Evolutionary conservation across 2,113 vertebrate genomes (phyloP).

Genomic region (Ptyas mucosa): DNA sequence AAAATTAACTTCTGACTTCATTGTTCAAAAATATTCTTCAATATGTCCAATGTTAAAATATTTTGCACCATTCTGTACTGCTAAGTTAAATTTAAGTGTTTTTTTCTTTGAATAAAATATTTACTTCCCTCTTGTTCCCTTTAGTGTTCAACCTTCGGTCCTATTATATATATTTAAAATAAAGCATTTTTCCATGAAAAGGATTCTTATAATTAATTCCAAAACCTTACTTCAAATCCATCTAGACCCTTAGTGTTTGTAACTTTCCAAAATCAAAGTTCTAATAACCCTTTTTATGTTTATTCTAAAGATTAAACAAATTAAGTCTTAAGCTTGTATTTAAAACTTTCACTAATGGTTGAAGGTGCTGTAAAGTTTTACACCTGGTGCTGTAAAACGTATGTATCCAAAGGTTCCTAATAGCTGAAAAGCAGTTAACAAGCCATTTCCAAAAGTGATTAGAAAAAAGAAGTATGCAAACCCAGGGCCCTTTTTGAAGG

Average conservation of each 20-base stretch:
- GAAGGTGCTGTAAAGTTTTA: background rate
- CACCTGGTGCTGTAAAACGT: background rate
- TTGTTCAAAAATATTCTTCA: background rate
- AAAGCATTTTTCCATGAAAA: background rate
- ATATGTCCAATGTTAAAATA: background rate
- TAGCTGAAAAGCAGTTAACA: background rate
- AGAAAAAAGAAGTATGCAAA: background rate
- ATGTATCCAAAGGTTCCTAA: background rate
- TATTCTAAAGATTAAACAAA: background rate
- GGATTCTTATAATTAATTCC: background rate
- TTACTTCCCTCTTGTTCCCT: background rate
- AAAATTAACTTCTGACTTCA: background rate
- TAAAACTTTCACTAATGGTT: background rate
- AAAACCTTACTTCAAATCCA: background rate
- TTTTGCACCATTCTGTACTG: background rate
- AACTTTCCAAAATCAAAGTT: background rate
- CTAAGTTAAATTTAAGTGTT: background rate
- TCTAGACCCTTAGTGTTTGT: background rate
- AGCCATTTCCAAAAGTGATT: background rate
- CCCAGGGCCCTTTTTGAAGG: background rate
- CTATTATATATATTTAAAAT: background rate
- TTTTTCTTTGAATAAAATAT: background rate
- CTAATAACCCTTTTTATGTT: background rate
- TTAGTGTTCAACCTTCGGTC: background rate
- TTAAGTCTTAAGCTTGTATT: background rate